Conservation (phyloP, 2,797 vertebrate species). For the Amazona ochrocephala region DNA sequence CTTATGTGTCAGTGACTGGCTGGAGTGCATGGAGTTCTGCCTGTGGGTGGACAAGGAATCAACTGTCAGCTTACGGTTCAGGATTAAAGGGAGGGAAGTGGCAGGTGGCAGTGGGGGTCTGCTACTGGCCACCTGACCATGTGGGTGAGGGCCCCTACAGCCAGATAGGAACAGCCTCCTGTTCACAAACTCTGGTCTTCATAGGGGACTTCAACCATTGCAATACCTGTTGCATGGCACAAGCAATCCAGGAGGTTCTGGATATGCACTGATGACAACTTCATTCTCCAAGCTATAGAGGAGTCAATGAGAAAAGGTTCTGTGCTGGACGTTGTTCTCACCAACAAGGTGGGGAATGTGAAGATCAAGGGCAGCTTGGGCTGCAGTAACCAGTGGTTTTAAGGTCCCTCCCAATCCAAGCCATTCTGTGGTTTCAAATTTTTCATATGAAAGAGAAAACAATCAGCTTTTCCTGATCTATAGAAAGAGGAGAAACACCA, state of each 20-base stretch:
- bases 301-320: not conserved
- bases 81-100: not conserved
- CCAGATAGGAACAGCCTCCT: not conserved
- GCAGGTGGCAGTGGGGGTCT: not conserved
- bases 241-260: not conserved
- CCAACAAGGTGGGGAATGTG: not conserved
- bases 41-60: not conserved
- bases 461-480: not conserved
- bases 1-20: not conserved
- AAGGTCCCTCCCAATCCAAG: not conserved
- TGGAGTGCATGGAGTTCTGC: not conserved
- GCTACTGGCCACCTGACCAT: not conserved
- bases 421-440: not conserved
- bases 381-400: not conserved
- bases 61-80: not conserved
- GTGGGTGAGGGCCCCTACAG: too few species aligned
- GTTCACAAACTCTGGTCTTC: not conserved
- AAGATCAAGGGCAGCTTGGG: not conserved
- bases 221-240: not conserved
- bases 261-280: not conserved
- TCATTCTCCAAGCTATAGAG: not conserved
- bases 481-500: not conserved
- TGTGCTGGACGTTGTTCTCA: not conserved
- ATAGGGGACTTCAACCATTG: not conserved
- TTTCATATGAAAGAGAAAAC: not conserved